Evolutionary conservation across 1,140 invertebrate genomes (phyloP), one percentile per base, ranked within the genome.

Genomic region (Neelides sp.): DNA sequence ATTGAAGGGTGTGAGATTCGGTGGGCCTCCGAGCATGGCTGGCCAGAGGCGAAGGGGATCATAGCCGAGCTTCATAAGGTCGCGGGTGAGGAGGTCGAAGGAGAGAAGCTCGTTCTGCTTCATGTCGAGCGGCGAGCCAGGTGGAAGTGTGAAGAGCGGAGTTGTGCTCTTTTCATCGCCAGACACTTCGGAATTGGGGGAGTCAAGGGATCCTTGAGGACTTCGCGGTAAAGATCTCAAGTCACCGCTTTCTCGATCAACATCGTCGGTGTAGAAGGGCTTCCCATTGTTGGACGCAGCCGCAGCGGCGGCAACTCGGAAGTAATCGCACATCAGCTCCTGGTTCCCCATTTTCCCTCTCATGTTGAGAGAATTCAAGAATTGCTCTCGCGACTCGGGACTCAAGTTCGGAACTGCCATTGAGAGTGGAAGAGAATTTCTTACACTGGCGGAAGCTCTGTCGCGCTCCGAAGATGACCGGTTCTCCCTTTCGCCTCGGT

Each of bases 21-120:
- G 55, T 50, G 59, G 55, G 5, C 22, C 47, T 20, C 49, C 32
- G 15, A 61, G 39, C 59, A 61, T 61, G 20, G 59, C 54, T n/a
- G 58, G 59, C 59, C 59, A 61, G 15, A 61, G 44, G 17, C 59
- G 50, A 4, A 61, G 27, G 3, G 59, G 59, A 43, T 61, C 59
- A 20, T 61, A 61, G 28, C 59, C 59, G 26, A 61, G 15, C 41
- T 60, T 60, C 49, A 60, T 54, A 30, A 60, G 50, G 40, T 60
- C 55, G 24, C 59, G 32, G 10, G 59, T 57, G 12, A 61, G 28
- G 10, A 61, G 47, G 50, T 61, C 59, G 37, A 61, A 57, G 5
- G 59, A 57, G n/a, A 57, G 40, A 15, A 61, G 44, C 34, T 61
- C 59, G 40, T 54, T 61, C 13, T 55, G 55, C 44, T 61, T 61